Percentiles rank a stretch among this genome's conserved stretches.
phyloP scores from a whole-genome alignment of 2,113 vertebrate species.

The Aphelocoma coerulescens region DNA sequence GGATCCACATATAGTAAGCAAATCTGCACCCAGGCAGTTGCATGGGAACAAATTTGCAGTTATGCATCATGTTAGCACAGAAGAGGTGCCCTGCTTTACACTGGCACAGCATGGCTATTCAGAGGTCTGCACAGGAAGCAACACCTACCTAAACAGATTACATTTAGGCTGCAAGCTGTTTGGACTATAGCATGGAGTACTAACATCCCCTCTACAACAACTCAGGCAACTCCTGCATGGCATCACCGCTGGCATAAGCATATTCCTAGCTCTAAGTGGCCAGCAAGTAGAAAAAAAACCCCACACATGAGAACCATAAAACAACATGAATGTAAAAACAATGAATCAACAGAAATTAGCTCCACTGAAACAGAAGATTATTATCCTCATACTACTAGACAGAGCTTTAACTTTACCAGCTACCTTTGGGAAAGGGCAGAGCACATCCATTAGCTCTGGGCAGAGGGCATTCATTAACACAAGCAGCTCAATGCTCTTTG shows the following conservation, averaged over 20 bases:
- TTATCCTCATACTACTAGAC: neutral
- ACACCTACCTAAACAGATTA: neutral
- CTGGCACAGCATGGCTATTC: rapidly evolving
- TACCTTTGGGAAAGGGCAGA: neutral
- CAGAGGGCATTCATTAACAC: neutral
- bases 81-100: neutral
- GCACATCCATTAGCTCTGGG: neutral
- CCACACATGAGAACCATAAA: neutral
- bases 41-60: neutral
- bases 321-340: neutral
- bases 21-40: neutral
- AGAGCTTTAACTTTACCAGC: neutral
- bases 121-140: neutral
- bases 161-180: neutral
- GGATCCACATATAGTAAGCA: rapidly evolving
- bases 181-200: neutral
- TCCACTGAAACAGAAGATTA: neutral
- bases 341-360: neutral
- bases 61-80: rapidly evolving
- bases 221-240: neutral
- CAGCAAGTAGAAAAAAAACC: neutral
- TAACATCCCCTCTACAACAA: neutral
- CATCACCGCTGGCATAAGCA: rapidly evolving
- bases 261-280: neutral
- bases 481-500: rapidly evolving